Evolutionary conservation across 2,797 vertebrate genomes (phyloP).

Genomic region (Taeniopygia guttata): DNA sequence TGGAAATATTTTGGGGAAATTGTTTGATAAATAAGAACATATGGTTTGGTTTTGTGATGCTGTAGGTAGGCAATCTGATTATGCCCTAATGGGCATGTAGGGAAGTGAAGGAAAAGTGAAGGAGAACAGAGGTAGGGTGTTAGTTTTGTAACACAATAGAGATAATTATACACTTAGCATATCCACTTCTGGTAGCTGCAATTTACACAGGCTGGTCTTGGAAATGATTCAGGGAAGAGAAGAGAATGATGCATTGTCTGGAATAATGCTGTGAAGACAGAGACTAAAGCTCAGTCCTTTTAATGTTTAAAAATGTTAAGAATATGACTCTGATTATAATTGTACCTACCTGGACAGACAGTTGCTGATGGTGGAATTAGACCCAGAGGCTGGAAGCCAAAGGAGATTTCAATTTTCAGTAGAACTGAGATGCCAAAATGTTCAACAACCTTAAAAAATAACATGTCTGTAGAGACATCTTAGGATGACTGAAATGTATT

Average conservation of each 20-base stretch:
- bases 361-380: neutral
- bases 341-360: neutral
- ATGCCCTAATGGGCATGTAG: neutral
- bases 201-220: neutral
- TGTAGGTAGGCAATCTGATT: neutral
- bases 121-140: neutral
- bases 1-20: neutral
- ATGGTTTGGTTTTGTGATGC: neutral
- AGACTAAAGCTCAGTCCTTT: neutral
- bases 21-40: neutral
- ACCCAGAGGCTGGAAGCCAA: neutral
- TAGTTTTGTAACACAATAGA: neutral
- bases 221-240: neutral
- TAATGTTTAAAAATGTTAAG: neutral
- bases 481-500: neutral
- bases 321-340: neutral
- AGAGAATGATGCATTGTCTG: neutral
- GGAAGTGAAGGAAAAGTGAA: neutral
- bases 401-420: neutral
- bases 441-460: neutral
- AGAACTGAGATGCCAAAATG: neutral
- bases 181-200: neutral
- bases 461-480: neutral
- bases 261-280: neutral
- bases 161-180: neutral